A percentile compares a stretch with the other conserved stretches of the same genome.
These are phyloP conservation scores for Nothura maculosa DNA, from an alignment of 2,797 vertebrate genomes.

Conservation along the genomic window DNA sequence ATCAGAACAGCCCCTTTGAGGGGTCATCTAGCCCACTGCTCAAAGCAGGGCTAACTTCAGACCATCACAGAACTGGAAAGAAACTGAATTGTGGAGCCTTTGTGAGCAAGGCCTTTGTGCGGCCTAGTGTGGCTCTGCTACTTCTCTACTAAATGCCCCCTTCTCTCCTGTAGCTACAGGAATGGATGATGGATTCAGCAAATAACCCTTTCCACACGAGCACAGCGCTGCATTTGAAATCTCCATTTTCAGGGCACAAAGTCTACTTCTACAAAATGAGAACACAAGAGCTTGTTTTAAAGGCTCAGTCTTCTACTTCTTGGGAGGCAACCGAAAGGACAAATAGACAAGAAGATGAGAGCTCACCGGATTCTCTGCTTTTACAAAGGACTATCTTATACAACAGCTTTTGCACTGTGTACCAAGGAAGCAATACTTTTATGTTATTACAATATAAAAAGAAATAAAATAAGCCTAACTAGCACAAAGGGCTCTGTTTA, in stretches of 20 bases:
- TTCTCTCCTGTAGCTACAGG: neutral
- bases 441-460: neutral
- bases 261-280: neutral
- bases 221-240: neutral
- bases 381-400: neutral
- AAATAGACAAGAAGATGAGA: neutral
- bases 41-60: neutral
- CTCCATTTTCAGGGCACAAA: neutral
- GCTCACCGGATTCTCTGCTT: neutral
- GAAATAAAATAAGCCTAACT: neutral
- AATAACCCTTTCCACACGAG: neutral
- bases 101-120: no score
- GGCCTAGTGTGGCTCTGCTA: neutral
- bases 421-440: neutral
- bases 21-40: neutral
- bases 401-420: neutral
- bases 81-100: slow-evolving; percentile 25
- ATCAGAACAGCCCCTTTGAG: neutral
- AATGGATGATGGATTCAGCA: neutral
- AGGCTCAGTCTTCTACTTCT: neutral
- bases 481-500: neutral
- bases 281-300: neutral
- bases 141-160: neutral
- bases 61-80: slow-evolving; percentile 1
- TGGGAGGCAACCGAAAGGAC: neutral